Evolutionary conservation across 2,797 vertebrate species (phyloP), one percentile per base, ranked within the genome.

Genomic region (Vultur gryphus): DNA sequence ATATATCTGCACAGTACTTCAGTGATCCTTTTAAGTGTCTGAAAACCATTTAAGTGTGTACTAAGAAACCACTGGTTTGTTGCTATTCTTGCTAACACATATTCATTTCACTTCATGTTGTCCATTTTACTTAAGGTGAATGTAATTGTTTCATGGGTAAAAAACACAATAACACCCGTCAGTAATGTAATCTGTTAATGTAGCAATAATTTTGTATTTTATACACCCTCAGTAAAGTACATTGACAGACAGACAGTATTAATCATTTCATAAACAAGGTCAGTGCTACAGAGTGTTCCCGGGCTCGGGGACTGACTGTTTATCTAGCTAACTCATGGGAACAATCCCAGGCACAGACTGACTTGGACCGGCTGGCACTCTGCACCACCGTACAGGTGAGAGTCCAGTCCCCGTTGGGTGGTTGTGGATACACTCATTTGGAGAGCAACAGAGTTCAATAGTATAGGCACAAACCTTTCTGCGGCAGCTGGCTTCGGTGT

Each of bases 361-460:
- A 15, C 37, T 59, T 37, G 25, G 24, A 19, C 10, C 4, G 4
- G 13, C n/a, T 39, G 76, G 20, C 17, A 48, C 14, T 59, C 44
- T 24, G 33, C 24, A 19, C 29, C 0, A 1, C 6, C 1, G 1
- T 14, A 16, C n/a, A 14, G 6, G 21, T 0, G 0, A 70, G 29
- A 39, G 33, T 39, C 20, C 18, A 3, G 13, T 21, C 26, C 20
- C 26, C 11, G 2, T 23, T 33, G 43, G 25, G 9, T 14, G 18
- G 6, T 3, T 59, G n/a, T 31, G 20, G 7, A 6, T 48, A 26
- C 2, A 2, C 11, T 70, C 2, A 2, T 24, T 55, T 46, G 44
- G 76, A 46, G 35, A 83, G 20, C 26, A 77, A 13, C 9, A 31
- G 35, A 66, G 51, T 48, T 66, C 77, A 81, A 6, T 6, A 20